A percentile compares a stretch with the other conserved stretches of the same genome.
These are phyloP conservation scores for Chrysolina haemoptera DNA, from an alignment of 2,888 invertebrate species.

Conservation along the genomic window DNA sequence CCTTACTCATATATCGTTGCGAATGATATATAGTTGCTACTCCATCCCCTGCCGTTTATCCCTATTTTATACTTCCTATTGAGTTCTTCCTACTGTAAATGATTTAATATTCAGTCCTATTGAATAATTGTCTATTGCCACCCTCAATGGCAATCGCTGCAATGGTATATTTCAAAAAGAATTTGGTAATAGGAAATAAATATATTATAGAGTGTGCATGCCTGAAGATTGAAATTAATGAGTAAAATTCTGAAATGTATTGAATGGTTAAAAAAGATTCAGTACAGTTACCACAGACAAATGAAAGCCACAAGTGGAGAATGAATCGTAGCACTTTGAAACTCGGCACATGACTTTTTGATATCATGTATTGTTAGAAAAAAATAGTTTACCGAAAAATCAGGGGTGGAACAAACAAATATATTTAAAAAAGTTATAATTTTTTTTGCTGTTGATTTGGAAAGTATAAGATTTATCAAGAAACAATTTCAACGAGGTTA, in stretches of 20 bases:
- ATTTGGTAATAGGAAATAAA: neutral
- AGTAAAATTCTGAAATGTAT: neutral
- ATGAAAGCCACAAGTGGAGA: too few species aligned
- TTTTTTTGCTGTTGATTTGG: too few species aligned
- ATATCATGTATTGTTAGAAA: too few species aligned
- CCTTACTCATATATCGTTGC: slow-evolving; percentile 23
- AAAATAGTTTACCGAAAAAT: too few species aligned
- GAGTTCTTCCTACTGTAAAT: slow-evolving; percentile 64
- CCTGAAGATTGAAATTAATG: neutral
- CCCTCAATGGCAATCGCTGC: neutral
- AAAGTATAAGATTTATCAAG: too few species aligned
- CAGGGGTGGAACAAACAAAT: too few species aligned
- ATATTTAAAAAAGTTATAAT: too few species aligned
- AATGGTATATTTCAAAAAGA: neutral
- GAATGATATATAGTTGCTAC: slow-evolving; percentile 33
- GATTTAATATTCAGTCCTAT: slow-evolving; percentile 68
- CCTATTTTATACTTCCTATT: slow-evolving; percentile 46
- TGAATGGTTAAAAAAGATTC: too few species aligned
- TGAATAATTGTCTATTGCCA: slow-evolving; percentile 37
- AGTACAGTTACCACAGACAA: too few species aligned
- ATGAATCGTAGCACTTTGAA: too few species aligned
- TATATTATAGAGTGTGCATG: neutral
- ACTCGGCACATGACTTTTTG: too few species aligned
- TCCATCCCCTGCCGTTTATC: slow-evolving; percentile 27
- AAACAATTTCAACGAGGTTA: too few species aligned